Conservation (phyloP, 2,797 vertebrate species). For the Hypotaenidia okinawae region DNA sequence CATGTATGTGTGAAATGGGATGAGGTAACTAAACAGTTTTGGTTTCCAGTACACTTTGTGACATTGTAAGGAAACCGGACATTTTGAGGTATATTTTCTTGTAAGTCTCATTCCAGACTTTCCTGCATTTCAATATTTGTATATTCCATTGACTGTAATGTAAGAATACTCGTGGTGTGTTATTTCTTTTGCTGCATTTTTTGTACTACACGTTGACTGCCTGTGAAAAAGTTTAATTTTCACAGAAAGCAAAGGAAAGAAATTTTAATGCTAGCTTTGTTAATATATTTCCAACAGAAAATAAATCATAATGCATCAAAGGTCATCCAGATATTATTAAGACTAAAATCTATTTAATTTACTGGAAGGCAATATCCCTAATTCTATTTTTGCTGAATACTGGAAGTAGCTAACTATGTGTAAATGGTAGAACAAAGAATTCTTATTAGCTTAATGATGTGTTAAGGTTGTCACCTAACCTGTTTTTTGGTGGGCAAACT, state of each 20-base stretch:
- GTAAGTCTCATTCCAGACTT: slow-evolving; percentile 2
- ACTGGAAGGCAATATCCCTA: background rate
- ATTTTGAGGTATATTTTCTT: slow-evolving; percentile 34
- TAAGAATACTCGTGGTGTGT: background rate
- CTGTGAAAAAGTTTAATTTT: background rate
- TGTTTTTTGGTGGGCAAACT: background rate
- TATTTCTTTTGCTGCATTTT: background rate
- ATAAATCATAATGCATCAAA: background rate
- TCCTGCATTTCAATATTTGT: background rate
- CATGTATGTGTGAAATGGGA: slow-evolving; percentile 4
- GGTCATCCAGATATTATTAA: background rate
- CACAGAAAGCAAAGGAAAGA: background rate
- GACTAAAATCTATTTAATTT: background rate
- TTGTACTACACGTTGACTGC: background rate
- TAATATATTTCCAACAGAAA: background rate
- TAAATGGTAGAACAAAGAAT: background rate
- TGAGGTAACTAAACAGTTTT: slow-evolving; percentile 42
- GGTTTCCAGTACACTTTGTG: slow-evolving; percentile 23
- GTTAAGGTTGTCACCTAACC: background rate
- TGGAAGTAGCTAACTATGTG: background rate
- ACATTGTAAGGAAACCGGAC: slow-evolving; percentile 21
- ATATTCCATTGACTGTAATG: background rate
- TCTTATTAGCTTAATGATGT: background rate
- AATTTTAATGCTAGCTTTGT: background rate
- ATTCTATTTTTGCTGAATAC: background rate